phyloP scores from a whole-genome alignment of 2,888 invertebrate species.

The Acrobasis suavella region DNA sequence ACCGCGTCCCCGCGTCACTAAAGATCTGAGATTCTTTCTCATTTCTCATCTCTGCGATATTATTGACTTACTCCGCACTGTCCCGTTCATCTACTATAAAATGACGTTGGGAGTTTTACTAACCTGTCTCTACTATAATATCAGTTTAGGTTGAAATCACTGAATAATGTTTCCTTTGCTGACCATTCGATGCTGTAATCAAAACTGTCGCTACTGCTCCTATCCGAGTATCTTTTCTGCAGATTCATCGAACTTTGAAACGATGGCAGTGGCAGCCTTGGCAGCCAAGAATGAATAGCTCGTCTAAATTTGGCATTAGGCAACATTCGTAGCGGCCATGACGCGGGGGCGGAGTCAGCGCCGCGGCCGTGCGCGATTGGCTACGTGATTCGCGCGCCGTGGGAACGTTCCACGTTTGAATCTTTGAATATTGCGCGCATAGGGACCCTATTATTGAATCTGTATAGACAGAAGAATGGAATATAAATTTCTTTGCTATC shows the following conservation, averaged over 20 bases:
- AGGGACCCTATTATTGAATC: conserved; percentile 36
- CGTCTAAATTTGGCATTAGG: conserved; percentile 75
- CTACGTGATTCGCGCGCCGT: conserved; percentile 59
- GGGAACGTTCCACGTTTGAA: conserved; percentile 50
- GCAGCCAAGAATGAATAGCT: conserved; percentile 51
- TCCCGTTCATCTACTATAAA: neutral
- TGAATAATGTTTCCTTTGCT: too few relatives aligned
- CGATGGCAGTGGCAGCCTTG: conserved; percentile 36
- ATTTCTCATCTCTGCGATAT: conserved; percentile 31
- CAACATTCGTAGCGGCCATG: conserved; percentile 71
- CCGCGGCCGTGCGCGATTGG: conserved; percentile 67
- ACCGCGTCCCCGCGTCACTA: conserved; percentile 25
- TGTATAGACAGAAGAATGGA: conserved; percentile 38
- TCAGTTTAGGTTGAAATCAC: neutral
- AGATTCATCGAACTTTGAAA: conserved; percentile 34
- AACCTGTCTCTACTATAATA: neutral
- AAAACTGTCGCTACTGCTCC: conserved; percentile 21
- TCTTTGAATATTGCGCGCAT: conserved; percentile 47
- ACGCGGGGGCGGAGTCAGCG: conserved; percentile 67
- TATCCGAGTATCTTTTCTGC: conserved; percentile 25
- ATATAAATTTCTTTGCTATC: conserved; percentile 32
- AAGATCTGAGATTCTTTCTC: conserved; percentile 4
- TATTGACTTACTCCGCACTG: conserved; percentile 37
- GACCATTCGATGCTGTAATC: neutral
- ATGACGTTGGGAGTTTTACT: neutral